Conservation (phyloP, 2,888 invertebrate genomes). For the Orchestes rusci region DNA sequence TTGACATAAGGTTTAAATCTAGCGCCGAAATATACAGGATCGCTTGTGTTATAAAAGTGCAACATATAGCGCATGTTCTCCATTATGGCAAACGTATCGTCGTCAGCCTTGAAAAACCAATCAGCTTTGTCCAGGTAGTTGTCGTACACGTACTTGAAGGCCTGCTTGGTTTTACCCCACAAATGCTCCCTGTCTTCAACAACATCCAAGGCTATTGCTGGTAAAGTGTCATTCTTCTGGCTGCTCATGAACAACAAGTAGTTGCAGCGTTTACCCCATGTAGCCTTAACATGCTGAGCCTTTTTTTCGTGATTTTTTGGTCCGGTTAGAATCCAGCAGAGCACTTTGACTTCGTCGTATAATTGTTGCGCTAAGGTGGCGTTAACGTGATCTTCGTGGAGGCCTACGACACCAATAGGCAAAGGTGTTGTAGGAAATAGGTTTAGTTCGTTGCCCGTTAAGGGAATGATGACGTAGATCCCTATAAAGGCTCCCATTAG, state of each 20-base stretch:
- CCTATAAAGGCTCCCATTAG: too few species aligned
- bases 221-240: too few species aligned
- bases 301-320: conserved; percentile 84
- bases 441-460: too few species aligned
- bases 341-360: conserved; percentile 68
- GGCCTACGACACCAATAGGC: too few species aligned
- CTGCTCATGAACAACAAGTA: conserved; percentile 83
- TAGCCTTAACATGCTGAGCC: conserved; percentile 90
- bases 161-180: conserved; percentile 98
- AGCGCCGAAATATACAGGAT: conserved; percentile 85
- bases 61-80: conserved; percentile 92
- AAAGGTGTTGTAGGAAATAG: too few species aligned
- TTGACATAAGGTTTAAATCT: conserved; percentile 78
- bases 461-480: too few species aligned
- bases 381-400: conserved; percentile 47
- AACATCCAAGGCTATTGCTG: conserved; percentile 70
- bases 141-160: conserved; percentile 81
- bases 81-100: conserved; percentile 90
- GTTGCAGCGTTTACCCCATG: conserved; percentile 93
- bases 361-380: conserved; percentile 59
- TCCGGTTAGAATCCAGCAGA: conserved; percentile 97
- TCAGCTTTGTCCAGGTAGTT: conserved; percentile 80
- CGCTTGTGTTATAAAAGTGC: conserved; percentile 61
- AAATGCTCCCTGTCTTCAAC: conserved; percentile 84
- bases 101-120: conserved; percentile 98